These are phyloP conservation scores for Pelobates fuscus DNA, from an alignment of 2,113 vertebrate genomes.

Conservation along the genomic window DNA sequence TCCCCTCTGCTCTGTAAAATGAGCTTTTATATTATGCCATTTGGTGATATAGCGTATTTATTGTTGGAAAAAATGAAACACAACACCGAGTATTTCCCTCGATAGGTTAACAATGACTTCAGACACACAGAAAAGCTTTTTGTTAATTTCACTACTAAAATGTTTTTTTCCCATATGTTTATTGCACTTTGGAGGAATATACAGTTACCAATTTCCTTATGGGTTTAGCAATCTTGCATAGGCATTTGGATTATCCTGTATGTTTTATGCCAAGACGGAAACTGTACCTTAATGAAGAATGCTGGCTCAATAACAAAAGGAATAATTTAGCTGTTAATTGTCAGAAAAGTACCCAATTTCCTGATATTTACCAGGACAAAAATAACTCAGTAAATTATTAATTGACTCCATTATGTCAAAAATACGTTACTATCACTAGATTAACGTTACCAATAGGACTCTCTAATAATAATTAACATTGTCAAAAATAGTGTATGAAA, in stretches of 20 bases:
- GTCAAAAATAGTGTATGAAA: too few relatives aligned
- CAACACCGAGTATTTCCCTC: background rate
- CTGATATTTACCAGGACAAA: too few relatives aligned
- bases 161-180: constrained; percentile 20
- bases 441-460: too few relatives aligned
- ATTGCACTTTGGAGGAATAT: constrained; percentile 32
- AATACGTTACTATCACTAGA: too few relatives aligned
- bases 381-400: too few relatives aligned
- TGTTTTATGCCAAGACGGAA: background rate
- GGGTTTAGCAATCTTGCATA: constrained; percentile 2
- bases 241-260: background rate
- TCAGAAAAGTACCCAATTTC: too few relatives aligned
- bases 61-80: constrained; percentile 4
- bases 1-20: constrained; percentile 25
- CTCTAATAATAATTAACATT: too few relatives aligned
- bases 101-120: constrained; percentile 16
- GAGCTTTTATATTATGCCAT: constrained; percentile 42
- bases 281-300: background rate
- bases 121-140: constrained; percentile 11
- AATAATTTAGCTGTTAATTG: too few relatives aligned
- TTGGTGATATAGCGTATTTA: constrained; percentile 35
- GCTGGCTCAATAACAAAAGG: background rate
- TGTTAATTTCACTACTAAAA: constrained; percentile 28
- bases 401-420: too few relatives aligned
- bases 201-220: constrained; percentile 22